Percentiles rank a stretch among this genome's conserved stretches.
phyloP scores from a whole-genome alignment of 2,888 invertebrate species.

The Eutolmus rufibarbis region DNA sequence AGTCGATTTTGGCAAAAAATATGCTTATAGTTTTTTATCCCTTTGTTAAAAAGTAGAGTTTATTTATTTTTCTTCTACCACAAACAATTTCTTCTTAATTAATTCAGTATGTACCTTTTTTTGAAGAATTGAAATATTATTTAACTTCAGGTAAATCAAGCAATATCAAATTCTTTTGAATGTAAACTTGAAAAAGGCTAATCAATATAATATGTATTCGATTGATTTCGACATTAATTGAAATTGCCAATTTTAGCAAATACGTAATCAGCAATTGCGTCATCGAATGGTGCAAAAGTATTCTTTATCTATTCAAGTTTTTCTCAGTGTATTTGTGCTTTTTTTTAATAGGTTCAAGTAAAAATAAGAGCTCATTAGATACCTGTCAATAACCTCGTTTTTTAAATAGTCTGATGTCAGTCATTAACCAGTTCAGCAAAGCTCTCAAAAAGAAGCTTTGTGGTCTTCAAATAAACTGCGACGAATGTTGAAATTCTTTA shows the following conservation, averaged over 20 bases:
- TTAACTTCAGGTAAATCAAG: too few species aligned
- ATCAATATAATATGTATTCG: too few species aligned
- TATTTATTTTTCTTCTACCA: too few species aligned
- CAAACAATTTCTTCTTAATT: too few species aligned
- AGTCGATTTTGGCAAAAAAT: not conserved
- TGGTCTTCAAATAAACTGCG: not conserved
- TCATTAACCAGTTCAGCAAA: not conserved
- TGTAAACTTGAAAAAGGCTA: too few species aligned
- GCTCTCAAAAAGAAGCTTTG: not conserved
- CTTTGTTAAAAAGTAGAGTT: not conserved
- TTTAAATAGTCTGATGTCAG: not conserved
- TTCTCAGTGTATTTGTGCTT: not conserved
- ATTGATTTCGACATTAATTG: too few species aligned
- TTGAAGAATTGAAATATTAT: too few species aligned
- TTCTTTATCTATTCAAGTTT: not conserved
- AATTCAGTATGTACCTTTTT: too few species aligned
- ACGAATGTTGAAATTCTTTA: conserved; percentile 8
- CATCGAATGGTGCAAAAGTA: not conserved
- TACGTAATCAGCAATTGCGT: not conserved
- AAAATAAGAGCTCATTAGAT: not conserved
- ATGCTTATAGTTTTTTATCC: not conserved
- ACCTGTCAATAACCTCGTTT: not conserved
- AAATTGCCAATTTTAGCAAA: not conserved
- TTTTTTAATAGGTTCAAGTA: not conserved
- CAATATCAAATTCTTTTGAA: too few species aligned